Conservation (phyloP, 2,888 invertebrate genomes). For the Leucophora obtusa region DNA sequence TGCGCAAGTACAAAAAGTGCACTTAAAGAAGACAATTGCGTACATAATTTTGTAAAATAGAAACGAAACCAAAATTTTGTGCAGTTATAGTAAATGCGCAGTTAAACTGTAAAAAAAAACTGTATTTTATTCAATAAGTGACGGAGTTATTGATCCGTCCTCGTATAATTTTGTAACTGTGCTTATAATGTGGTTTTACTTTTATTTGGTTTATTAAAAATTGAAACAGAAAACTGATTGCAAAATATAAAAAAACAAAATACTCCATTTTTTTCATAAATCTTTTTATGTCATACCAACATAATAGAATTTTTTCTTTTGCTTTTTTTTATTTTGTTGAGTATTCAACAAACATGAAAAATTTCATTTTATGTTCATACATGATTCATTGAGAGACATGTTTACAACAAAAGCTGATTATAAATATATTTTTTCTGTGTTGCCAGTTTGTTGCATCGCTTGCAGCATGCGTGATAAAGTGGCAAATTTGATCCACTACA, state of each 20-base stretch:
- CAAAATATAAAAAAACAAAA: background rate
- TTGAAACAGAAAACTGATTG: slow-evolving; percentile 35
- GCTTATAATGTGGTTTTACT: background rate
- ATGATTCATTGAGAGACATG: background rate
- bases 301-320: slow-evolving; percentile 29
- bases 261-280: slow-evolving; percentile 16
- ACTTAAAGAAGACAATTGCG: too few species aligned
- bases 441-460: slow-evolving; percentile 8
- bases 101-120: too few species aligned
- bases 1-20: too few species aligned
- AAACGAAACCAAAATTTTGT: too few species aligned
- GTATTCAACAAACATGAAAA: slow-evolving; percentile 23
- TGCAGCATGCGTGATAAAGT: slow-evolving; percentile 54
- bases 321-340: slow-evolving; percentile 14
- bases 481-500: slow-evolving; percentile 53
- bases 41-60: too few species aligned
- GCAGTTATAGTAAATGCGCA: too few species aligned
- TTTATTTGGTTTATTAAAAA: slow-evolving; percentile 1
- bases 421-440: slow-evolving; percentile 1
- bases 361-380: slow-evolving; percentile 10
- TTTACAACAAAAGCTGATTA: slow-evolving; percentile 16
- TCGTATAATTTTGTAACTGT: too few species aligned
- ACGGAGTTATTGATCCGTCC: too few species aligned
- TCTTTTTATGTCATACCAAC: slow-evolving; percentile 25
- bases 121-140: too few species aligned